Evolutionary conservation across 2,113 vertebrate species (phyloP).

Genomic region (Tachycineta bicolor): DNA sequence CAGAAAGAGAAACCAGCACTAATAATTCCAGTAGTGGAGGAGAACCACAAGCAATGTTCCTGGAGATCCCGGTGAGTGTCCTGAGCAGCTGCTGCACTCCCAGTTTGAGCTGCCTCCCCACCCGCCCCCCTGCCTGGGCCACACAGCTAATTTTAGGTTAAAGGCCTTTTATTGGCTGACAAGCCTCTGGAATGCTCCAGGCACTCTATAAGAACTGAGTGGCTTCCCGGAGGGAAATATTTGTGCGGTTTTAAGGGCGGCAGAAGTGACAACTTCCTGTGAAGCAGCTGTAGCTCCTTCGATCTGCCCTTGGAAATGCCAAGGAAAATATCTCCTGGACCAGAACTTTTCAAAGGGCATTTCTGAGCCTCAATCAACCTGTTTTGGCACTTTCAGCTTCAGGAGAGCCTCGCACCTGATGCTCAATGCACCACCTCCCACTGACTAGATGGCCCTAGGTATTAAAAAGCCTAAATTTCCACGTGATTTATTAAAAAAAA

Average conservation of each 20-base stretch:
- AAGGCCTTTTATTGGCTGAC: neutral
- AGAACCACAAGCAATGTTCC: neutral
- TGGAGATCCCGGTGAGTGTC: neutral
- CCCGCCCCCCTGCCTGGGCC: neutral
- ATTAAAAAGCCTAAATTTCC: neutral
- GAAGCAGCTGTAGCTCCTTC: rapidly evolving
- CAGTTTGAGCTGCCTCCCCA: neutral
- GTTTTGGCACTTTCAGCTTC: neutral
- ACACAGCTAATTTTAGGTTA: neutral
- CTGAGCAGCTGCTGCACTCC: rapidly evolving
- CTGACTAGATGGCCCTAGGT: neutral
- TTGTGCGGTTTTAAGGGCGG: rapidly evolving
- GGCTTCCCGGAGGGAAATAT: neutral
- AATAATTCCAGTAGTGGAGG: neutral
- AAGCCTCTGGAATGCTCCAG: neutral
- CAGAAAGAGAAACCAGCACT: neutral
- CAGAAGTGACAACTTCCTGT: neutral
- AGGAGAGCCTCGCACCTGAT: neutral
- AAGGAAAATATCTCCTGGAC: neutral
- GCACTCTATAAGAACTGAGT: neutral
- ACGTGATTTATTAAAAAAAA: neutral
- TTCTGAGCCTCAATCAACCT: neutral
- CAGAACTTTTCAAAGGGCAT: neutral
- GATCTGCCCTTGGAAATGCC: neutral
- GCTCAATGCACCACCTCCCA: neutral